phyloP scores from a whole-genome alignment of 2,797 vertebrate species.

The Diceros bicornis region DNA sequence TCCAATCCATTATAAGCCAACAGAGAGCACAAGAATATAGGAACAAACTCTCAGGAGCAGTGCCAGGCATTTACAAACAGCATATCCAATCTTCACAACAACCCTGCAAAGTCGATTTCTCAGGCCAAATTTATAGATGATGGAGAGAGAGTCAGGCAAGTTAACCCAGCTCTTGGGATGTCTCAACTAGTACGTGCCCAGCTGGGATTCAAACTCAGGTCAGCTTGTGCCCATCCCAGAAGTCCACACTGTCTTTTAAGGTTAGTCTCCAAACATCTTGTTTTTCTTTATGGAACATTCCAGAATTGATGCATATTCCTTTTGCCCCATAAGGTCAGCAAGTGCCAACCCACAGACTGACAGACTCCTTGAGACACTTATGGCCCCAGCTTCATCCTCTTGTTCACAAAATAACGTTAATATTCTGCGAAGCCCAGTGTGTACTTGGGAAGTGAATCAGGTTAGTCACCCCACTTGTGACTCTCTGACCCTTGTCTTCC shows the following conservation, averaged over 20 bases:
- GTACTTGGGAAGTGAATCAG: fast-evolving
- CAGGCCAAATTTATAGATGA: fast-evolving
- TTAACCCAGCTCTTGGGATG: fast-evolving
- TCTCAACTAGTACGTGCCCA: fast-evolving
- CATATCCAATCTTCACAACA: fast-evolving
- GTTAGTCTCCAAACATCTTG: neutral
- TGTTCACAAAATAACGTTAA: neutral
- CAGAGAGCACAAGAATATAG: fast-evolving
- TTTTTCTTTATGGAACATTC: neutral
- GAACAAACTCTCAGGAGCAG: neutral
- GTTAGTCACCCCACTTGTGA: fast-evolving
- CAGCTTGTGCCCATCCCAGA: neutral
- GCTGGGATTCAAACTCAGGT: neutral
- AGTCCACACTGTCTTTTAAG: neutral
- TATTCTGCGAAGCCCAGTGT: neutral
- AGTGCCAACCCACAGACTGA: neutral
- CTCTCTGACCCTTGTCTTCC: neutral
- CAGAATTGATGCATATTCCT: neutral
- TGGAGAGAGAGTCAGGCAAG: neutral
- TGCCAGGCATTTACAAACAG: fast-evolving
- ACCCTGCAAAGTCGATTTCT: fast-evolving
- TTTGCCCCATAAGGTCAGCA: fast-evolving
- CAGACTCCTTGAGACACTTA: neutral
- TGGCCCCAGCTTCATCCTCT: neutral
- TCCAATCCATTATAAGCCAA: no score